Evolutionary conservation across 2,113 vertebrate species (phyloP).

Genomic region (Megaceryle maxima): DNA sequence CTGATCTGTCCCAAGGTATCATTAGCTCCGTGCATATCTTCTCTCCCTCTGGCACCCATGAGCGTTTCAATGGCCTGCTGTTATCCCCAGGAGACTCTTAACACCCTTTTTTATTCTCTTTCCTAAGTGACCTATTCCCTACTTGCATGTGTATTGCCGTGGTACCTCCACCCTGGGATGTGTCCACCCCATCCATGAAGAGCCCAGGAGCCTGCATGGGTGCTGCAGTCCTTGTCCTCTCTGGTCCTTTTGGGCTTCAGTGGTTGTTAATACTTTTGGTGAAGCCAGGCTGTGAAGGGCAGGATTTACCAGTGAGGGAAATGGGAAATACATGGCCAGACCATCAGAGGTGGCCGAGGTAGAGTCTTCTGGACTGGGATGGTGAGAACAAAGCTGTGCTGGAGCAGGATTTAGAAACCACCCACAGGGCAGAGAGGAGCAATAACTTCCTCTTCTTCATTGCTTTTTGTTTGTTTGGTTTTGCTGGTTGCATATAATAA

Average conservation of each 20-base stretch:
- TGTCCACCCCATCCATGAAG: not conserved
- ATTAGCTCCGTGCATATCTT: not conserved
- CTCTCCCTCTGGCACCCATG: not conserved
- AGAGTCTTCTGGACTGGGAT: not conserved
- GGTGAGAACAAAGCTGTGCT: not conserved
- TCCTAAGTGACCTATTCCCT: not conserved
- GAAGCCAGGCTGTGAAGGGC: not conserved
- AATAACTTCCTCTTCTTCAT: not conserved
- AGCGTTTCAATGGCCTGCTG: not conserved
- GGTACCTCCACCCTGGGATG: not conserved
- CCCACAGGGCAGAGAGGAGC: not conserved
- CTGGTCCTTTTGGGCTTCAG: not conserved
- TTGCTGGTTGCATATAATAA: not conserved
- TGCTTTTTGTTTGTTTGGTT: not conserved
- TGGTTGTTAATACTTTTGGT: not conserved
- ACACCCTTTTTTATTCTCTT: not conserved
- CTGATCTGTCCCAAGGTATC: not conserved
- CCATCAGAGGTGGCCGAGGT: not conserved
- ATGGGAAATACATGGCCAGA: not conserved
- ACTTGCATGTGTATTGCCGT: not conserved
- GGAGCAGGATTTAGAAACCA: not conserved
- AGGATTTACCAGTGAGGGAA: not conserved
- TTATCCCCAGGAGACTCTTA: not conserved
- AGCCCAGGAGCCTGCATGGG: not conserved
- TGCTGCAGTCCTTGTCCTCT: accelerated